phyloP scores from a whole-genome alignment of 2,113 vertebrate genomes.

The Nibea albiflora region DNA sequence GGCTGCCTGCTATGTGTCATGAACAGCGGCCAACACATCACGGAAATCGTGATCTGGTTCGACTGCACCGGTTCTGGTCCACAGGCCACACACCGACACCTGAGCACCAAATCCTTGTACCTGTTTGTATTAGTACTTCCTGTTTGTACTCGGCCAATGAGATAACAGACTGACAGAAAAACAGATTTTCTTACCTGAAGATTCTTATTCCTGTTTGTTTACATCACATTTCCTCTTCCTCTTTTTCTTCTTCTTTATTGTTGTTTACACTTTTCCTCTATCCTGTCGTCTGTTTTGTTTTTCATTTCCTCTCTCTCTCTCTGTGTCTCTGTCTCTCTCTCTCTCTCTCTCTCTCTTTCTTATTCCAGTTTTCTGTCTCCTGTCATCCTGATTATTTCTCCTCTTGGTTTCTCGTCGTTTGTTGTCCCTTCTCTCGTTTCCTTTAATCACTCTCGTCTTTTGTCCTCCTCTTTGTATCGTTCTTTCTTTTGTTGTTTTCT shows the following conservation, averaged over 20 bases:
- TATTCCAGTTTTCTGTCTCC: not conserved
- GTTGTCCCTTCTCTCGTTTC: not conserved
- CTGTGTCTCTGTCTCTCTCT: too few species aligned
- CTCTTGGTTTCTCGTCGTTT: accelerated
- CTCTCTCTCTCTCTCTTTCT: not conserved
- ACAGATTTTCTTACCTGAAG: constrained; percentile 25
- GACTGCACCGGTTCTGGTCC: too few species aligned
- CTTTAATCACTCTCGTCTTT: not conserved
- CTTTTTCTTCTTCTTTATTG: not conserved
- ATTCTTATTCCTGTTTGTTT: not conserved
- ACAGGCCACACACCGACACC: too few species aligned
- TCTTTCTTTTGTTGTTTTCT: not conserved
- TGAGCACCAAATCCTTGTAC: too few species aligned
- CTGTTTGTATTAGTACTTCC: too few species aligned
- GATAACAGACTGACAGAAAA: not conserved
- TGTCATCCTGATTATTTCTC: not conserved
- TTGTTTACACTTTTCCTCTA: too few species aligned
- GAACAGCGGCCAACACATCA: too few species aligned
- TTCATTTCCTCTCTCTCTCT: too few species aligned
- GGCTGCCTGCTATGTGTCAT: too few species aligned
- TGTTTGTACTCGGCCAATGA: too few species aligned
- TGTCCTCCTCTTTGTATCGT: not conserved
- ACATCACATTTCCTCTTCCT: constrained; percentile 16
- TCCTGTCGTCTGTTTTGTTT: too few species aligned
- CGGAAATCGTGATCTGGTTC: not conserved